A percentile compares a stretch with the other conserved stretches of the same genome.
Conservation (phyloP, 2,113 vertebrate species). For the Colius striatus region DNA sequence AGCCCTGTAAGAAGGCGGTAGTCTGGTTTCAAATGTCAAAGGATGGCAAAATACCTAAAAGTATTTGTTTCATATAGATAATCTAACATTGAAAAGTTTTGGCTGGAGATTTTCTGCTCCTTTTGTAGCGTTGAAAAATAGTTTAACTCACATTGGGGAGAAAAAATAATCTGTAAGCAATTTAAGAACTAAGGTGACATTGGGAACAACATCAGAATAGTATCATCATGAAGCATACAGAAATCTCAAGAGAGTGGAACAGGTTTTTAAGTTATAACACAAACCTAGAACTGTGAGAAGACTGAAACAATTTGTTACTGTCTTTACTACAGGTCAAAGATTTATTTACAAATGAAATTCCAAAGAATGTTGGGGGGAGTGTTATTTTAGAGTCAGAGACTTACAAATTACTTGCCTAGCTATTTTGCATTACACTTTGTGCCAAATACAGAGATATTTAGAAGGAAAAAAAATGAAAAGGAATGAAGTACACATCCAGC, state of each 20-base stretch:
- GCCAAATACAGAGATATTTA: neutral
- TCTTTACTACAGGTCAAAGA: neutral
- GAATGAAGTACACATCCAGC: neutral
- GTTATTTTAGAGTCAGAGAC: neutral
- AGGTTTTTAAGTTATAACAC: neutral
- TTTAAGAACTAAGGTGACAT: neutral
- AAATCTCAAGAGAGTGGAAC: neutral
- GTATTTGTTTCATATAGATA: neutral
- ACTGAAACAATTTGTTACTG: neutral
- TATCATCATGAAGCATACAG: neutral
- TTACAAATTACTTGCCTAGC: neutral
- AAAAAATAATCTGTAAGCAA: neutral
- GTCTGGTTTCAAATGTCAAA: slow-evolving; percentile 45
- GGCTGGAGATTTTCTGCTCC: neutral
- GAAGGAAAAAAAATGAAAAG: neutral
- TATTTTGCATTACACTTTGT: slow-evolving; percentile 10
- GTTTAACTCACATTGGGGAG: accelerated
- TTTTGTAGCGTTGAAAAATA: neutral
- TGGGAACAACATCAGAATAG: neutral
- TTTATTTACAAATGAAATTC: neutral
- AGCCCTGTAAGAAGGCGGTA: neutral
- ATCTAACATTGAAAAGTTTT: neutral
- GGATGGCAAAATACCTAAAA: neutral
- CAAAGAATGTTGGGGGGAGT: neutral
- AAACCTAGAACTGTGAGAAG: neutral